Conservation (phyloP, 2,113 vertebrate species). For the Stomatorhinus ivindoensis region DNA sequence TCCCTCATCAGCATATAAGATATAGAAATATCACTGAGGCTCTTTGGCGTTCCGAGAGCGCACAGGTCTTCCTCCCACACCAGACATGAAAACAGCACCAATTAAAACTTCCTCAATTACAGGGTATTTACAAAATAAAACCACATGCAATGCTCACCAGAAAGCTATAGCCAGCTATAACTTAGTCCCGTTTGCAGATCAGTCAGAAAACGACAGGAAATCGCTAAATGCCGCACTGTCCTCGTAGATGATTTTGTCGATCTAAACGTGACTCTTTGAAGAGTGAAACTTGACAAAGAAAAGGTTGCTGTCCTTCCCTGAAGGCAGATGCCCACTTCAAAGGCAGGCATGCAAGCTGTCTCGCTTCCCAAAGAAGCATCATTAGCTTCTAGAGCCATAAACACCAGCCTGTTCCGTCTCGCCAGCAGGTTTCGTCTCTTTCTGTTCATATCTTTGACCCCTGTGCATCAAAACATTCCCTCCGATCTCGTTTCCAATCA, state of each 20-base stretch:
- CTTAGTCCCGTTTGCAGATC: not conserved
- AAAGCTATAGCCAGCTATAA: not conserved
- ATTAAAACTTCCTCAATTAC: not conserved
- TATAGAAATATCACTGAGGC: not conserved
- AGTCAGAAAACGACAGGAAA: not conserved
- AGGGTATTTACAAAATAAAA: not conserved
- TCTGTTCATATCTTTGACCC: not conserved
- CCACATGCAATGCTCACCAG: not conserved
- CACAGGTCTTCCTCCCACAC: not conserved
- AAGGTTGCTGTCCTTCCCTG: not conserved
- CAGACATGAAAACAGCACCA: not conserved
- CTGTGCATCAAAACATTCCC: not conserved
- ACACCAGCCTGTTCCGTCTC: not conserved
- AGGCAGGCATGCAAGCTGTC: not conserved
- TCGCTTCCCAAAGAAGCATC: conserved; percentile 2
- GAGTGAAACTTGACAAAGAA: not conserved
- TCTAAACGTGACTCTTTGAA: not conserved
- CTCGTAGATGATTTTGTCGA: not conserved
- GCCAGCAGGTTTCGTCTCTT: not conserved
- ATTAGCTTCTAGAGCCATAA: conserved; percentile 10
- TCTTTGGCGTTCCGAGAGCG: not conserved
- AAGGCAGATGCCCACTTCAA: conserved; percentile 14
- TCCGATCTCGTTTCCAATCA: not conserved
- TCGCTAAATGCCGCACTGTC: not conserved
- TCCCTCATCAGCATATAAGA: not conserved